Evolutionary conservation across 37 sponge, comb jelly and placozoan species (phyloP).

Genomic region (Tethya wilhelma): DNA sequence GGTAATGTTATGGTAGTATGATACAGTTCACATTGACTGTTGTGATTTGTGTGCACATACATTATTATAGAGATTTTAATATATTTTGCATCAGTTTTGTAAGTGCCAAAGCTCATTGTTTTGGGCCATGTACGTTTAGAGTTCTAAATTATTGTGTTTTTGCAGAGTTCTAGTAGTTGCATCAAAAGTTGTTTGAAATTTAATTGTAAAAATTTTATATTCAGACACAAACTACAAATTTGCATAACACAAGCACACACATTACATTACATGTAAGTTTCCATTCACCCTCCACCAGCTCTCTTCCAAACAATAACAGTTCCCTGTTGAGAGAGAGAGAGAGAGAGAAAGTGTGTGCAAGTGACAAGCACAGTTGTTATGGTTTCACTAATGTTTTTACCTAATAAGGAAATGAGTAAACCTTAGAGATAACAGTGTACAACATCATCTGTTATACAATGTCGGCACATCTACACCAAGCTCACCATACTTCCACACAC

Average conservation of each 20-base stretch:
- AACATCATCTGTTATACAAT: too few relatives aligned
- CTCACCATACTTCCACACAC: too few relatives aligned
- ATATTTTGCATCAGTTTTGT: neutral
- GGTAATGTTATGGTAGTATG: neutral
- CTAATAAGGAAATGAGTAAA: too few relatives aligned
- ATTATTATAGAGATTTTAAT: neutral
- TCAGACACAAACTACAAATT: neutral
- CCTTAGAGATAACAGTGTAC: too few relatives aligned
- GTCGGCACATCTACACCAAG: too few relatives aligned
- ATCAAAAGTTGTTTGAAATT: neutral
- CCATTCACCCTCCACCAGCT: neutral
- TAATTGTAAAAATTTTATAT: neutral
- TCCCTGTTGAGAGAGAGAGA: slow-evolving; percentile 34
- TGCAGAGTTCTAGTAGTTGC: neutral
- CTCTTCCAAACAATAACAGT: slow-evolving; percentile 85
- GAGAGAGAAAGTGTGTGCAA: slow-evolving; percentile 17
- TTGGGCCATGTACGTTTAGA: neutral
- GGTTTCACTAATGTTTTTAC: too few relatives aligned
- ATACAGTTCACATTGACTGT: neutral
- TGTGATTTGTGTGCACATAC: neutral
- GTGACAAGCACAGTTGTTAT: neutral
- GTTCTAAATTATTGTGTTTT: neutral
- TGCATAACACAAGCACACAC: neutral
- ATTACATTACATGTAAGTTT: neutral
- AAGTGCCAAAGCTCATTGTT: neutral